A percentile compares a stretch with the other conserved stretches of the same genome.
These are phyloP conservation scores for Sphaeramia orbicularis DNA, from an alignment of 2,797 vertebrate species.

Conservation along the genomic window DNA sequence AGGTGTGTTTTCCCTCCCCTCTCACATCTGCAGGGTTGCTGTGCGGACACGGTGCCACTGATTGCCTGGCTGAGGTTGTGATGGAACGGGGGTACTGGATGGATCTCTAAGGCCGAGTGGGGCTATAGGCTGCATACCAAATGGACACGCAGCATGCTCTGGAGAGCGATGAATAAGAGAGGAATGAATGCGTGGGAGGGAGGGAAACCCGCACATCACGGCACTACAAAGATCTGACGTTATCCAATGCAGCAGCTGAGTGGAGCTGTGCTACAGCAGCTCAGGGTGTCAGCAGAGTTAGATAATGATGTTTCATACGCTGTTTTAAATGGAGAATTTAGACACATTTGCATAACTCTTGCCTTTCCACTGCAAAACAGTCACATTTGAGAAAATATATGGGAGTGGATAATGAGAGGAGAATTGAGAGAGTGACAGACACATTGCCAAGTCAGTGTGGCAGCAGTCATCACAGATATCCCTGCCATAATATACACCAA, in stretches of 20 bases:
- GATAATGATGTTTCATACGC: slow-evolving; percentile 27
- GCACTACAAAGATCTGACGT: slow-evolving; percentile 37
- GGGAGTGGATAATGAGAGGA: slow-evolving; percentile 20
- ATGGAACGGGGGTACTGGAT: slow-evolving; percentile 42
- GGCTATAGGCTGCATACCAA: slow-evolving; percentile 67
- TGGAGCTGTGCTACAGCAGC: slow-evolving; percentile 34
- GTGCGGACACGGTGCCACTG: slow-evolving; percentile 52
- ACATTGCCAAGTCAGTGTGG: slow-evolving; percentile 23
- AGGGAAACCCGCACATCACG: slow-evolving; percentile 61
- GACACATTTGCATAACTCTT: background rate
- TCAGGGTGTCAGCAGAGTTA: slow-evolving; percentile 29
- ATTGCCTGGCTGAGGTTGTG: slow-evolving; percentile 55
- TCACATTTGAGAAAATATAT: slow-evolving; percentile 4
- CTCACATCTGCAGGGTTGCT: slow-evolving; percentile 35
- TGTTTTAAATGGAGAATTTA: background rate
- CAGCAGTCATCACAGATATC: slow-evolving; percentile 35
- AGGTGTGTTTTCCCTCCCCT: slow-evolving; percentile 20
- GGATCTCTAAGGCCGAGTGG: slow-evolving; percentile 42
- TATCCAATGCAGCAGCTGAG: slow-evolving; percentile 41
- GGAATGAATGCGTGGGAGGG: slow-evolving; percentile 57
- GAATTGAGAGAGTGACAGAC: slow-evolving; percentile 8
- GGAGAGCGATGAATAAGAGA: slow-evolving; percentile 34
- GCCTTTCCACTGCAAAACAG: background rate
- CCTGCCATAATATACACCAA: slow-evolving; percentile 26
- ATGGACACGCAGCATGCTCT: slow-evolving; percentile 18